These are phyloP conservation scores for Crotalus helleri DNA, from an alignment of 2,113 vertebrate species.

Conservation along the genomic window DNA sequence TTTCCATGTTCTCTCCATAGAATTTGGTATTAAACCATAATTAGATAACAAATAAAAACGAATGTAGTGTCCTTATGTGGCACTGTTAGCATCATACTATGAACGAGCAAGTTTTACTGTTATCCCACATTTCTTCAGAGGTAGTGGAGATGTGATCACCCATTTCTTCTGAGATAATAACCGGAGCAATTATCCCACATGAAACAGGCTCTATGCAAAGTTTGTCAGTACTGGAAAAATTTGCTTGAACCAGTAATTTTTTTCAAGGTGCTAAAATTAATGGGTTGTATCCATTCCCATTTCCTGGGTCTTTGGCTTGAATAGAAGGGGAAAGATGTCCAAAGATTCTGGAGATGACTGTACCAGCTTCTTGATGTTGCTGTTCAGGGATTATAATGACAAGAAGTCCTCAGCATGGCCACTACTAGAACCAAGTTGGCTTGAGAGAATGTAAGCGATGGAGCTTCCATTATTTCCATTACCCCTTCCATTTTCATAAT, in stretches of 20 bases:
- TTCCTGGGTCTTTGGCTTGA: not conserved
- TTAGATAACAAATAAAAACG: not conserved
- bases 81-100: not conserved
- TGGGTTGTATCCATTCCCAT: not conserved
- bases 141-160: not conserved
- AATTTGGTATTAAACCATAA: not conserved
- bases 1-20: not conserved
- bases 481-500: not conserved
- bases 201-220: not conserved
- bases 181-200: not conserved
- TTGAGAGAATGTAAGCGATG: not conserved
- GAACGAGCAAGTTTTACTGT: not conserved
- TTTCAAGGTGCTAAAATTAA: not conserved
- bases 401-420: not conserved
- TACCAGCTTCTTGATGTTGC: not conserved
- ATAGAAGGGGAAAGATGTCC: not conserved
- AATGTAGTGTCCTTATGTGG: not conserved
- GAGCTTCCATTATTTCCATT: not conserved
- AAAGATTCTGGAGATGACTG: not conserved
- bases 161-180: not conserved
- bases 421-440: not conserved
- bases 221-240: not conserved
- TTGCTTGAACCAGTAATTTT: not conserved
- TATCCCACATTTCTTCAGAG: not conserved
- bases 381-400: not conserved